A percentile compares a stretch with the other conserved stretches of the same genome.
Evolutionary conservation across 2,888 invertebrate species (phyloP).

Genomic region (Nipponacmea schrenckii): DNA sequence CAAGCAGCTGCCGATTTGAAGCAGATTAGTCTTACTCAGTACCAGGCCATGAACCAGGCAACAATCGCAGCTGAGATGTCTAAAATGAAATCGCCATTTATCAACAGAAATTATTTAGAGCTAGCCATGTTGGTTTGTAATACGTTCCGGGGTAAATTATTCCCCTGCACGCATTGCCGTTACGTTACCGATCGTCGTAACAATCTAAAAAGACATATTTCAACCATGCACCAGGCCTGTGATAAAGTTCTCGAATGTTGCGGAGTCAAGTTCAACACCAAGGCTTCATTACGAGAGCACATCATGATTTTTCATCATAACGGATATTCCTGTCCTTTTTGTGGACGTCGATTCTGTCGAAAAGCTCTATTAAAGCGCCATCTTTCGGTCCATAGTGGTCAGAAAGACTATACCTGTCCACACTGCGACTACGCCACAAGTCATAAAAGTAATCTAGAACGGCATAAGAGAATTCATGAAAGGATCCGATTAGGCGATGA

Average conservation of each 20-base stretch:
- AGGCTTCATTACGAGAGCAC: conserved; percentile 68
- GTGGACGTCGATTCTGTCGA: conserved; percentile 68
- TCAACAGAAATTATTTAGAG: conserved; percentile 58
- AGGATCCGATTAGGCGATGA: conserved; percentile 37
- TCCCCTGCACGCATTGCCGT: conserved; percentile 63
- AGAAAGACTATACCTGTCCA: conserved; percentile 68
- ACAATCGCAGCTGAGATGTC: conserved; percentile 44
- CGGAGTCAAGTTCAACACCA: conserved; percentile 66
- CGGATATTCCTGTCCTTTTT: conserved; percentile 68
- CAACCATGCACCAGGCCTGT: conserved; percentile 68
- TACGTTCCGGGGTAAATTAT: conserved; percentile 60
- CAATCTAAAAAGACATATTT: conserved; percentile 68
- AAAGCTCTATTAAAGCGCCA: conserved; percentile 69
- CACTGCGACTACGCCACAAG: conserved; percentile 69
- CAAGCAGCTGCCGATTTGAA: conserved; percentile 34
- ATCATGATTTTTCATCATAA: conserved; percentile 67
- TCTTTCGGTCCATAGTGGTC: conserved; percentile 69
- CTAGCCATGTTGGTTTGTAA: conserved; percentile 63
- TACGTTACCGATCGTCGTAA: conserved; percentile 67
- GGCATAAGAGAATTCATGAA: conserved; percentile 65
- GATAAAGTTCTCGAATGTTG: conserved; percentile 67
- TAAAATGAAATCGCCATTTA: conserved; percentile 53
- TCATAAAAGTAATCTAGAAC: conserved; percentile 69
- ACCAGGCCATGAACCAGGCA: conserved; percentile 42
- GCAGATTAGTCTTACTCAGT: conserved; percentile 37